phyloP scores from a whole-genome alignment of 2,888 invertebrate species.

The Timema cristinae region DNA sequence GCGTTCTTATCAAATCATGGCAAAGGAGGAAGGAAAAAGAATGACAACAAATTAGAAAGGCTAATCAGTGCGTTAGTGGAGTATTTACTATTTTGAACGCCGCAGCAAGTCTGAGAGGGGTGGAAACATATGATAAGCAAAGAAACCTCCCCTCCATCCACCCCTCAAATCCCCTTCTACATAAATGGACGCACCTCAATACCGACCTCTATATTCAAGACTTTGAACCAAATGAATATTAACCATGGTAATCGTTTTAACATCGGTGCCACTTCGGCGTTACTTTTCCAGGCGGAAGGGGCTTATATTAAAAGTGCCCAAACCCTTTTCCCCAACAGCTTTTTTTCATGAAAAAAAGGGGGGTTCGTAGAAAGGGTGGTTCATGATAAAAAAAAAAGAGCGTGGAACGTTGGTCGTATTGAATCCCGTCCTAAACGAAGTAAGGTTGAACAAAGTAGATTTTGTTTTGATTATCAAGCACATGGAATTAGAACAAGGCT shows the following conservation, averaged over 20 bases:
- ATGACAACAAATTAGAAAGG: too few species aligned
- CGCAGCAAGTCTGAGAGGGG: too few species aligned
- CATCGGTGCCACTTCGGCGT: conserved; percentile 33
- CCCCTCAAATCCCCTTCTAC: background rate
- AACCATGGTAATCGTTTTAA: conserved; percentile 44
- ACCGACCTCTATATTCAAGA: conserved; percentile 42
- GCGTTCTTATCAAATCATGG: too few species aligned
- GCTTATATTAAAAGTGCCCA: conserved; percentile 22
- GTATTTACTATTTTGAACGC: too few species aligned
- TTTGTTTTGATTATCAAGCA: conserved; percentile 17
- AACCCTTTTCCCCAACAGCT: conserved; percentile 1
- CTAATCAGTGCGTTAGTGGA: too few species aligned
- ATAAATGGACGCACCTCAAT: too few species aligned
- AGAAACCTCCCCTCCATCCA: background rate
- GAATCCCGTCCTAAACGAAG: conserved; percentile 6
- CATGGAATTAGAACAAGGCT: background rate
- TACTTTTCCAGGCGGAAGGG: conserved; percentile 13
- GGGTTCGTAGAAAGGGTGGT: too few species aligned
- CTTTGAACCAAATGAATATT: conserved; percentile 44
- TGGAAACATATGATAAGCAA: too few species aligned
- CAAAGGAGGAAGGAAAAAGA: too few species aligned
- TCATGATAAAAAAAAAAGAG: too few species aligned
- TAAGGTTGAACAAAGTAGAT: conserved; percentile 13
- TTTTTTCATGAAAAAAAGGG: conserved; percentile 8
- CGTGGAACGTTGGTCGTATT: background rate